phyloP scores from a whole-genome alignment of 2,113 vertebrate species.

The Geococcyx californianus region DNA sequence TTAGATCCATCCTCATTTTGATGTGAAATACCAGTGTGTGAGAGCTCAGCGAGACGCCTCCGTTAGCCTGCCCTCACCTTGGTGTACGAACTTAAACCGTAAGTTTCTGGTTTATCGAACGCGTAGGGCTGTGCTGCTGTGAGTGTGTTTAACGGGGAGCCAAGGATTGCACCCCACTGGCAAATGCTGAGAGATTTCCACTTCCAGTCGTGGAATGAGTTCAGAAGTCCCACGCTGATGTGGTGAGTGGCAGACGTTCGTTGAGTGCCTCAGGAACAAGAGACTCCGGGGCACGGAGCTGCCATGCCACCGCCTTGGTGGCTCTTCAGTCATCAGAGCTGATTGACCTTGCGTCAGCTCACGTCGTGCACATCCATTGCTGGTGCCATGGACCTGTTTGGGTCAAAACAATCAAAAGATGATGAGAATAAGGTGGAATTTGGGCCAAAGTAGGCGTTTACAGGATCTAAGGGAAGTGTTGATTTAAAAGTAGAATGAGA shows the following conservation, averaged over 20 bases:
- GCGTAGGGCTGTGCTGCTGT: accelerated
- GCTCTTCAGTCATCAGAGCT: background rate
- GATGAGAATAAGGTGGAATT: background rate
- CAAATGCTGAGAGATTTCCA: background rate
- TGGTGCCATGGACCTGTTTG: background rate
- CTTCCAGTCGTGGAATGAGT: too few species aligned
- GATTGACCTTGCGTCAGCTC: background rate
- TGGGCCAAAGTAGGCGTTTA: background rate
- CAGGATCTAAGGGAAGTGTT: background rate
- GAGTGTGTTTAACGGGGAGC: background rate
- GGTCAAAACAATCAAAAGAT: background rate
- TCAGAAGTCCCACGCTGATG: background rate
- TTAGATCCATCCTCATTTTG: conserved; percentile 15
- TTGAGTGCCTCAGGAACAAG: background rate
- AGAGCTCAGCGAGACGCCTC: background rate
- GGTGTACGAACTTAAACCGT: background rate
- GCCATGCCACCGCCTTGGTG: accelerated
- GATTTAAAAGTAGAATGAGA: conserved; percentile 36
- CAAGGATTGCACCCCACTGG: background rate
- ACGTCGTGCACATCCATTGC: accelerated
- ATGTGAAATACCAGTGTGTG: background rate
- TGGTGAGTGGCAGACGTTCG: background rate
- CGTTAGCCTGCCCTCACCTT: background rate
- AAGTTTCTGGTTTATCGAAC: background rate
- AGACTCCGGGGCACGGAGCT: background rate